phyloP scores from a whole-genome alignment of 2,797 vertebrate genomes.

The Psittacula echo region DNA sequence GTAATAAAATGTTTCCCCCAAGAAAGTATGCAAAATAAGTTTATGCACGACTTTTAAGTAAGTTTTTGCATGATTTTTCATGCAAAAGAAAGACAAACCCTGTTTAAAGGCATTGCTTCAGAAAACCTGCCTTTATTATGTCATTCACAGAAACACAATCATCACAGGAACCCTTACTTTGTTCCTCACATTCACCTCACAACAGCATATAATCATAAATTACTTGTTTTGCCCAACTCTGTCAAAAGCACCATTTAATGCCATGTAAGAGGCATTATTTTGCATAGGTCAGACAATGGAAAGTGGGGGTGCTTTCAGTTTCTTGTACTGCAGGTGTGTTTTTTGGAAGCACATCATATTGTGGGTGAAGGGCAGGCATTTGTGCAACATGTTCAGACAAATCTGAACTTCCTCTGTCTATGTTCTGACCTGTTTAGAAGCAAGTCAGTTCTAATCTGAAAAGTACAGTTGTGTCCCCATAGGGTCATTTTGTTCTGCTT shows the following conservation, averaged over 20 bases:
- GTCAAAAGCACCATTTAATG: background rate
- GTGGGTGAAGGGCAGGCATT: background rate
- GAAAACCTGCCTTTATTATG: background rate
- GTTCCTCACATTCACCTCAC: background rate
- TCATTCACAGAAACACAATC: background rate
- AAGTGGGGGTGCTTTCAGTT: slow-evolving; percentile 1
- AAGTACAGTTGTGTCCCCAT: background rate
- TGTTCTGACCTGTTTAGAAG: background rate
- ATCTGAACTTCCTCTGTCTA: background rate
- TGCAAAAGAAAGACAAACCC: background rate
- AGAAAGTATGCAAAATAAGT: background rate
- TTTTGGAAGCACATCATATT: background rate
- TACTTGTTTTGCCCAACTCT: background rate
- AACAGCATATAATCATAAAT: background rate
- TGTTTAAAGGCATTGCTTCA: background rate
- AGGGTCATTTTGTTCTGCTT: background rate
- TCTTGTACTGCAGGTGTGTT: background rate
- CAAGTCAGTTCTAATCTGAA: background rate
- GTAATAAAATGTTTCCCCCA: background rate
- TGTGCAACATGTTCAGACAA: background rate
- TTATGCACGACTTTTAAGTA: background rate
- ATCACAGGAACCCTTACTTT: background rate
- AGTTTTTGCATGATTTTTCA: background rate
- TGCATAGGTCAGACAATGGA: background rate
- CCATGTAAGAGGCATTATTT: background rate